Conservation (phyloP, 2,797 vertebrate genomes). For the Euphonia xanthogaster region DNA sequence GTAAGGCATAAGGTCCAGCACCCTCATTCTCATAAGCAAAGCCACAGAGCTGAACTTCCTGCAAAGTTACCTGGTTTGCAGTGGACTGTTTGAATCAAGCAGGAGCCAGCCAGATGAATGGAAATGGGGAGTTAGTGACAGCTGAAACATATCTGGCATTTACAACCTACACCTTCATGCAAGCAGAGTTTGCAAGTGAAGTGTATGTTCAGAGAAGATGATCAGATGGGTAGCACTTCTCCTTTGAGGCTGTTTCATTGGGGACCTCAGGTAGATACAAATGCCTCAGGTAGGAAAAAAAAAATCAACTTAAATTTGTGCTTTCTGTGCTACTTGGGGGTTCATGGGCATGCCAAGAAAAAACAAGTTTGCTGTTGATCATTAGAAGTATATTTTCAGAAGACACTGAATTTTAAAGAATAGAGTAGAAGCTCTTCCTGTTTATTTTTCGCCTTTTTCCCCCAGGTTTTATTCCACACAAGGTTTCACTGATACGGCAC, state of each 20-base stretch:
- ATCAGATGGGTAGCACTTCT: background rate
- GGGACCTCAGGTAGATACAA: background rate
- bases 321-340: background rate
- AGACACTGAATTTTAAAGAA: background rate
- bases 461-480: background rate
- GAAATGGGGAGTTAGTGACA: background rate
- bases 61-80: accelerated
- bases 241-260: background rate
- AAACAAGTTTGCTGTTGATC: background rate
- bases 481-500: background rate
- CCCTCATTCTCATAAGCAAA: background rate
- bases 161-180: background rate
- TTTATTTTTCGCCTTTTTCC: background rate
- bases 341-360: background rate
- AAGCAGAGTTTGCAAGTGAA: background rate
- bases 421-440: background rate
- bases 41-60: background rate
- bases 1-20: background rate
- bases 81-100: background rate
- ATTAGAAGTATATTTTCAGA: background rate
- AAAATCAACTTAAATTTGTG: background rate
- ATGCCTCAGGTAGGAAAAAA: background rate
- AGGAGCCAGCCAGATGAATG: background rate
- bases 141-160: background rate
- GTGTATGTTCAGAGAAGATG: background rate